Base-by-base conservation (phyloP, 2,113 vertebrate species). In the Columbina picui region DNA sequence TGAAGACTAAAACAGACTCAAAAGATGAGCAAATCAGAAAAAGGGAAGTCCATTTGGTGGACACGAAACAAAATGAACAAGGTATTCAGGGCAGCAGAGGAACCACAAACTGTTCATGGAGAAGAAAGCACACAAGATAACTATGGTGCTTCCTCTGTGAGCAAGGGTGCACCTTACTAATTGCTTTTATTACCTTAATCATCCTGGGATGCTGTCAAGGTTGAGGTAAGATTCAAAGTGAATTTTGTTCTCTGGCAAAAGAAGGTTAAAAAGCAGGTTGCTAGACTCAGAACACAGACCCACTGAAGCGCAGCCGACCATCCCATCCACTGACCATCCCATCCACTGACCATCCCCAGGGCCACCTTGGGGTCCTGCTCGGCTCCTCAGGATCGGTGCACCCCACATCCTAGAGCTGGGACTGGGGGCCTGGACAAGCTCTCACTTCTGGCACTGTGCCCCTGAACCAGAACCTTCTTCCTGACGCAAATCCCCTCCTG, bases 331-430 rank as follows among this genome's bases (percentile, higher is more conserved):
- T 18, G 43, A 45, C 43, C 17, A 45, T 52, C 23, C 30, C 20
- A 70, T 34, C 55, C 47, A 32, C 9, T 18, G 43, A 45, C 43
- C 17, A 45, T 52, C 23, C 30, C 20, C 73, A 52, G 34, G 57
- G 43, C 17, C 67, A 76, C 38, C 0, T 3, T 32, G 16, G 34
- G 41, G 30, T 77, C 63, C 36, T 69, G 67, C 53, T 11, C 1
- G 0, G 47, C 47, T 74, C 53, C 3, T 30, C 0, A 0, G 47
- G 61, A 11, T 26, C 0, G 0, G 27, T 52, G 30, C 50, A 32
- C 32, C 30, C 50, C 1, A 2, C 38, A 81, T 68, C 8, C 74
- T 53, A 20, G 2, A 7, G 2, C 9, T 4, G 2, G 50, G 29
- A 43, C 45, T 34, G 2, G 2, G 43, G 74, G 32, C 69, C 65